Conservation (phyloP, 2,113 vertebrate species). For the Urocitellus parryii region DNA sequence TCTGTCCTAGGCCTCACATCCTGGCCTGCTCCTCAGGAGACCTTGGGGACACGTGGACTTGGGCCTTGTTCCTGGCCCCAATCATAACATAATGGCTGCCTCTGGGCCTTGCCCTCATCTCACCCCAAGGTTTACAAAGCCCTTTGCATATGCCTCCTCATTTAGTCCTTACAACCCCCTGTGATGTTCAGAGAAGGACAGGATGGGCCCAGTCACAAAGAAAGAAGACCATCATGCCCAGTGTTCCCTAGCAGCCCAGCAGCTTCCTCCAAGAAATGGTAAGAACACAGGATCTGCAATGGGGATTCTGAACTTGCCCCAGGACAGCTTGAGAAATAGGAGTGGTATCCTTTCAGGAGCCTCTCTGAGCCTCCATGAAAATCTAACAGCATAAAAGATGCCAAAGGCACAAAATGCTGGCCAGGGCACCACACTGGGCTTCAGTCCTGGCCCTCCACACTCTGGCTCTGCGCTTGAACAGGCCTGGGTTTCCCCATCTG, state of each 20-base stretch:
- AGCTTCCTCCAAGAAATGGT: background rate
- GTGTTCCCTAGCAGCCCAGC: background rate
- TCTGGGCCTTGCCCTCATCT: background rate
- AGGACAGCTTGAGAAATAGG: background rate
- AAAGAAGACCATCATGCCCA: background rate
- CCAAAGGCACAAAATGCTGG: background rate
- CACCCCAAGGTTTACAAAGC: background rate
- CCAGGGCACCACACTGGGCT: background rate
- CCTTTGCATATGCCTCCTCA: background rate
- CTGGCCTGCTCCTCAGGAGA: background rate
- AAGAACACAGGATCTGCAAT: background rate
- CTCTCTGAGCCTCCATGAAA: background rate
- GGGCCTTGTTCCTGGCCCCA: background rate
- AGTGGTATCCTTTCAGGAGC: background rate
- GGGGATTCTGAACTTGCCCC: background rate
- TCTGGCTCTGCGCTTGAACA: background rate
- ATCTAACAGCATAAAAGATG: background rate
- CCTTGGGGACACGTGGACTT: background rate
- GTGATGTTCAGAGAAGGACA: background rate
- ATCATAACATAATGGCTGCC: background rate
- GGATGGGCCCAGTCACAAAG: background rate
- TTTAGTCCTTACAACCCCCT: background rate
- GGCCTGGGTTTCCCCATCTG: background rate
- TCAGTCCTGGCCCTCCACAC: background rate
- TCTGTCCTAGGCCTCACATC: background rate